Evolutionary conservation across 1,140 invertebrate species (phyloP).

Genomic region (Paraescarpia echinospica): DNA sequence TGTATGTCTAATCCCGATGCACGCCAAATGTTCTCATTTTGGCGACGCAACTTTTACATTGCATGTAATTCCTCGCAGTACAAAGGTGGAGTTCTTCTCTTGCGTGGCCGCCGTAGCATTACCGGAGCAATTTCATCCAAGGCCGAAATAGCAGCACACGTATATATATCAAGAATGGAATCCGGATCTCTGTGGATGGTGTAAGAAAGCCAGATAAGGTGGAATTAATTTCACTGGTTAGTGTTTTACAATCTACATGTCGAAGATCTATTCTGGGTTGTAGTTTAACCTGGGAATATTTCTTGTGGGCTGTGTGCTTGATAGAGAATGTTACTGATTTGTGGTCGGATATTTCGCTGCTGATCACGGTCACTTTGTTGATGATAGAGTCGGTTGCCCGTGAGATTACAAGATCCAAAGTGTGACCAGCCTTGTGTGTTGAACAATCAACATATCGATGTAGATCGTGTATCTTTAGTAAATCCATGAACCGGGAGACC

Average conservation of each 20-base stretch:
- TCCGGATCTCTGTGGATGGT: no score
- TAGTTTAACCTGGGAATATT: no score
- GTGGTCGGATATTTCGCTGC: no score
- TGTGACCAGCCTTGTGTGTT: neutral
- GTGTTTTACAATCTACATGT: no score
- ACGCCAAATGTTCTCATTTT: neutral
- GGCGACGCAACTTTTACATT: neutral
- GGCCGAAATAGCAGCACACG: no score
- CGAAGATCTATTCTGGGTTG: no score
- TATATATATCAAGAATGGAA: no score
- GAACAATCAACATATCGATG: neutral
- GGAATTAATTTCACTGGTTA: no score
- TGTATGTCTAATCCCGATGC: neutral
- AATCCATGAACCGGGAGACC: neutral
- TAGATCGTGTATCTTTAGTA: neutral
- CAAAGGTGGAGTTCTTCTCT: neutral
- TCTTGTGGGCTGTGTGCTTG: no score
- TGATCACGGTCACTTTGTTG: neutral
- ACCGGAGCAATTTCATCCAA: neutral
- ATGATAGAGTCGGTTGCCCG: neutral
- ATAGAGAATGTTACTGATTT: no score
- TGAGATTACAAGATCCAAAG: neutral
- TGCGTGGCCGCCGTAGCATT: neutral
- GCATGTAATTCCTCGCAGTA: neutral
- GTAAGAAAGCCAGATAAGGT: no score